Conservation (phyloP, 2,113 vertebrate genomes). For the Nothocercus nigrocapillus region DNA sequence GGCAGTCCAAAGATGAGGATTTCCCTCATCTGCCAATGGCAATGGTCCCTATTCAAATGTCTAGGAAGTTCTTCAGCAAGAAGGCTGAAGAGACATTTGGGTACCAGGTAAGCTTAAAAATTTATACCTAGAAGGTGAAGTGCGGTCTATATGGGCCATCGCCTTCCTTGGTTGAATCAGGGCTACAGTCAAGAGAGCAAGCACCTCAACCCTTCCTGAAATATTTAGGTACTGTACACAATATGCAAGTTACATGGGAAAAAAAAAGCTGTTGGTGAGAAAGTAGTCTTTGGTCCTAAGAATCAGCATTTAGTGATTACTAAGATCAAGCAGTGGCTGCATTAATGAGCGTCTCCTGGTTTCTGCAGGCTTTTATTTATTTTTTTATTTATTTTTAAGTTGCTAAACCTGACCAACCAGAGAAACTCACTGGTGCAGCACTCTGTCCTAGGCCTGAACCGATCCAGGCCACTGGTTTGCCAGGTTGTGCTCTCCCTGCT, state of each 20-base stretch:
- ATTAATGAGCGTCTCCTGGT: not conserved
- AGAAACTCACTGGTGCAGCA: not conserved
- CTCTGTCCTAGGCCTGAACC: not conserved
- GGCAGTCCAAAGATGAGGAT: not conserved
- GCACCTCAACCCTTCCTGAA: not conserved
- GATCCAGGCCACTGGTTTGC: not conserved
- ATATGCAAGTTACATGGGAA: not conserved
- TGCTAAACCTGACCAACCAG: not conserved
- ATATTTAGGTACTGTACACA: not conserved
- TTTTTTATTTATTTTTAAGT: not conserved
- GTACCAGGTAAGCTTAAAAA: not conserved
- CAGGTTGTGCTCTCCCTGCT: not conserved
- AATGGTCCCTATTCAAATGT: rapidly evolving
- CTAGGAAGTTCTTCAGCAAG: not conserved
- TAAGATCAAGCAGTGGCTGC: not conserved
- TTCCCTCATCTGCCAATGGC: not conserved
- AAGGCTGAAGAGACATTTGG: not conserved
- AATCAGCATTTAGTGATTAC: not conserved
- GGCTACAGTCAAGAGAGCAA: not conserved
- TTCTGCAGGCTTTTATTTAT: not conserved
- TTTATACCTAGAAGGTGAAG: not conserved
- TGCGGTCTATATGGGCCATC: rapidly evolving
- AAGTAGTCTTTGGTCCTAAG: not conserved
- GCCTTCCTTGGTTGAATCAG: not conserved
- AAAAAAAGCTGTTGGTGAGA: not conserved